A percentile compares a stretch with the other conserved stretches of the same genome.
Conservation (phyloP, 2,113 vertebrate genomes). For the Scytalopus superciliaris region DNA sequence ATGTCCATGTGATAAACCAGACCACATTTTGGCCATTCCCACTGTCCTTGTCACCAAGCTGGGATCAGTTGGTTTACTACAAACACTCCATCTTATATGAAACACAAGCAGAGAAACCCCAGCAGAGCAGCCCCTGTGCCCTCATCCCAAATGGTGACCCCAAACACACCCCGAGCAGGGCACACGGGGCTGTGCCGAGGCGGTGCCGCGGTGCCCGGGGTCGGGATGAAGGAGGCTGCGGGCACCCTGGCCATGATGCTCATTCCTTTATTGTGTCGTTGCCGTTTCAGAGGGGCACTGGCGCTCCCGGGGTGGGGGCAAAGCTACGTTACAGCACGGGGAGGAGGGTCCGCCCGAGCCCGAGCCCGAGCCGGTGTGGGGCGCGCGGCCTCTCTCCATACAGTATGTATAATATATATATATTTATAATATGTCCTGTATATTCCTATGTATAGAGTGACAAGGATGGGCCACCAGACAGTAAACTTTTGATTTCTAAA, state of each 20-base stretch:
- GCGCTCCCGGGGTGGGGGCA: background rate
- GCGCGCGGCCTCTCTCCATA: slow-evolving; percentile 5
- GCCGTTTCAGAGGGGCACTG: background rate
- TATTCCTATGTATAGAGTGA: slow-evolving; percentile 71
- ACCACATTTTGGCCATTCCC: background rate
- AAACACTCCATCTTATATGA: fast-evolving
- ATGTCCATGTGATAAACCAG: fast-evolving
- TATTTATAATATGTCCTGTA: slow-evolving; percentile 78
- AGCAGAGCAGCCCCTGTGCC: fast-evolving
- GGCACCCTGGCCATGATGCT: slow-evolving; percentile 41
- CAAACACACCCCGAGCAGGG: background rate
- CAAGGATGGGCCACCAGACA: slow-evolving; percentile 66
- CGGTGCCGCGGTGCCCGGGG: no score
- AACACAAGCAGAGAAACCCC: fast-evolving
- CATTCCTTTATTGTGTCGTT: slow-evolving; percentile 78
- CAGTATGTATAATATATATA: slow-evolving; percentile 69
- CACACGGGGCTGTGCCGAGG: background rate
- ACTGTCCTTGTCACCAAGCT: background rate
- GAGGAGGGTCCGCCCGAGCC: slow-evolving; percentile 63
- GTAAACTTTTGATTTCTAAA: slow-evolving; percentile 63
- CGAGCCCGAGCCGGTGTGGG: background rate
- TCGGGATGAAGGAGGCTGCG: background rate
- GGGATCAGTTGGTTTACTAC: fast-evolving
- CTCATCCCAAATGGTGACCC: background rate
- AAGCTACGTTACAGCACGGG: slow-evolving; percentile 39